Evolutionary conservation across 1,140 invertebrate species (phyloP).

Genomic region (Listronotus oregonensis): DNA sequence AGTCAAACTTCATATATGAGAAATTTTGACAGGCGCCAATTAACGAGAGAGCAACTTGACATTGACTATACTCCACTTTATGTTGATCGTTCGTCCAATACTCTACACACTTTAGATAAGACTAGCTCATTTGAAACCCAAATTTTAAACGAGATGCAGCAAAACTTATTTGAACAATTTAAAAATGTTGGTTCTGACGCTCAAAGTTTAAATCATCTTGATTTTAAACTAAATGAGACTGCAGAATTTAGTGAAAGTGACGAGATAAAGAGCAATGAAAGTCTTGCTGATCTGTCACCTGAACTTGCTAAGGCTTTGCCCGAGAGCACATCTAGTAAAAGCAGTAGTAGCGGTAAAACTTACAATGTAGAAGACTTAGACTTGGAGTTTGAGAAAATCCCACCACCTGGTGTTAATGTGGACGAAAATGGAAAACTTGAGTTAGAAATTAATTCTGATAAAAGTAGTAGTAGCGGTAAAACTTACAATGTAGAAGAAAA

Average conservation of each 20-base stretch:
- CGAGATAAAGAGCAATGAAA: conserved; percentile 22
- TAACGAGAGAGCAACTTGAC: background rate
- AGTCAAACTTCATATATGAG: conserved; percentile 47
- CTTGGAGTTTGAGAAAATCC: too few relatives aligned
- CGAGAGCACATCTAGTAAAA: conserved; percentile 14
- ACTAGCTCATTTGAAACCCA: conserved; percentile 39
- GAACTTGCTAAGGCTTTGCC: conserved; percentile 13
- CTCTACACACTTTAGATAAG: conserved; percentile 10
- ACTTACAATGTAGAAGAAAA: too few relatives aligned
- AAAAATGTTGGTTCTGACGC: background rate
- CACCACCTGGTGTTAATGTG: too few relatives aligned
- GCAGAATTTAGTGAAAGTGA: conserved; percentile 36
- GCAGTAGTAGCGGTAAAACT: background rate
- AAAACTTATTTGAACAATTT: conserved; percentile 34
- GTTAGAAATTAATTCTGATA: too few relatives aligned
- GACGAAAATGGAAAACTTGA: too few relatives aligned
- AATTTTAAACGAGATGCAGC: conserved; percentile 44
- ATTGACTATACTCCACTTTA: conserved; percentile 40
- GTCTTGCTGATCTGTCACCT: conserved; percentile 26
- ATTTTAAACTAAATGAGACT: conserved; percentile 12
- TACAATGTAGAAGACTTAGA: conserved; percentile 1
- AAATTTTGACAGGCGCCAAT: conserved; percentile 22
- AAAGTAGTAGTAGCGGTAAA: too few relatives aligned
- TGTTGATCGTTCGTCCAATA: conserved; percentile 26
- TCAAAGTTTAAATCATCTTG: background rate